Evolutionary conservation across 2,888 invertebrate genomes (phyloP), one percentile per base, ranked within the genome.

Genomic region (Chesias legatella): DNA sequence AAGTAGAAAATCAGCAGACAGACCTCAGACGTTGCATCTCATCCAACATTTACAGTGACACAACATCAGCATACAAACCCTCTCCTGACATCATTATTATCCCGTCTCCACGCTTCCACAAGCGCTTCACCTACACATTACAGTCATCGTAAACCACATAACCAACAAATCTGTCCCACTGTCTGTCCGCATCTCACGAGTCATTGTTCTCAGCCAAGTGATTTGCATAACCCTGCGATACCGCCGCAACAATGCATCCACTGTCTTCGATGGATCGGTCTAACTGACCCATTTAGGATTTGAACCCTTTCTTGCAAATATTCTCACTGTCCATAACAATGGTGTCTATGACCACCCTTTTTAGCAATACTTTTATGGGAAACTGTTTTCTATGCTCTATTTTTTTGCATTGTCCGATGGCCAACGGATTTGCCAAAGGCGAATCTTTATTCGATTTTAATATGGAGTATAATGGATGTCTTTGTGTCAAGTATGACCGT

Each of bases 321-420:
- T 86, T 88, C 86, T 80, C 86, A 88, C 85, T 86, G 81, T 48
- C 75, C 76, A 53, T 49, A 72, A 83, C 85, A 85, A 86, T 69
- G 59, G 43, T 51, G 39, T 50, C 54, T 55, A 47, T 55, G 76
- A 71, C 78, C 74, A 80, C 78, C 80, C 79, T 77, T 81, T 17
- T 80, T 68, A 60, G 71, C 69, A 77, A 50, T 77, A 75, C 70
- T 84, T 81, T 85, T 83, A 84, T 85, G 85, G 83, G 85, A 85
- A 85, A 77, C 66, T 70, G 67, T 67, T 75, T 76, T 73, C 73
- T 77, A 72, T 77, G 84, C 83, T 85, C 85, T 62, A 83, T 80
- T 83, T 86, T 43, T 86, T 86, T 83, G 85, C 86, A 82, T 88
- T 86, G 86, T 85, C 85, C 85, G 56, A 76, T 54, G 68, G 51